Evolutionary conservation across 2,888 invertebrate genomes (phyloP).

Genomic region (Sclerodermus sp.): DNA sequence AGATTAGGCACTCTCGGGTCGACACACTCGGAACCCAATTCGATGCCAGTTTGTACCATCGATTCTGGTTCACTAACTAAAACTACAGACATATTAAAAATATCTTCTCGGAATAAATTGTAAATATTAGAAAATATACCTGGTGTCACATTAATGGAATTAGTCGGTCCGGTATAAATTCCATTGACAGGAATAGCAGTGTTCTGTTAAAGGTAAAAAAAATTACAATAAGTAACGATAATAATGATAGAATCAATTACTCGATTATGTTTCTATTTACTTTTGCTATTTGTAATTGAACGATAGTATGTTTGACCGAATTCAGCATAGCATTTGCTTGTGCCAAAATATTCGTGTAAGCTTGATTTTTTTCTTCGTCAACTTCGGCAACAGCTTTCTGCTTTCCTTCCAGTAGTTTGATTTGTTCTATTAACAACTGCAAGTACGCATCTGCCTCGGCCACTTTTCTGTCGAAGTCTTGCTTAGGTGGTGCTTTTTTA

Average conservation of each 20-base stretch:
- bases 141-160: constrained; percentile 34
- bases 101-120: not conserved
- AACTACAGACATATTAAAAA: constrained; percentile 23
- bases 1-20: constrained; percentile 56
- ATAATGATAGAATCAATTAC: not conserved
- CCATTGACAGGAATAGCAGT: constrained; percentile 91
- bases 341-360: constrained; percentile 42
- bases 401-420: constrained; percentile 65
- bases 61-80: constrained; percentile 47
- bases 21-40: constrained; percentile 67
- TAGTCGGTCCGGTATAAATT: constrained; percentile 73
- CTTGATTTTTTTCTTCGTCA: constrained; percentile 40
- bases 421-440: constrained; percentile 92
- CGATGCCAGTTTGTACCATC: constrained; percentile 64
- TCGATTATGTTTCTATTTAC: constrained; percentile 58
- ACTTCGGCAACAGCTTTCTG: constrained; percentile 31
- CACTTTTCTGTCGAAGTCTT: constrained; percentile 80
- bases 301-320: constrained; percentile 97
- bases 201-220: constrained; percentile 69
- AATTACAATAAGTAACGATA: constrained; percentile 1
- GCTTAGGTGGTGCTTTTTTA: constrained; percentile 63
- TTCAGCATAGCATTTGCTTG: constrained; percentile 83
- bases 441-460: constrained; percentile 95
- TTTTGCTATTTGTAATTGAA: constrained; percentile 96
- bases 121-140: no score